Evolutionary conservation across 2,113 vertebrate species (phyloP), one percentile per base, ranked within the genome.

Genomic region (Burhinus bistriatus): DNA sequence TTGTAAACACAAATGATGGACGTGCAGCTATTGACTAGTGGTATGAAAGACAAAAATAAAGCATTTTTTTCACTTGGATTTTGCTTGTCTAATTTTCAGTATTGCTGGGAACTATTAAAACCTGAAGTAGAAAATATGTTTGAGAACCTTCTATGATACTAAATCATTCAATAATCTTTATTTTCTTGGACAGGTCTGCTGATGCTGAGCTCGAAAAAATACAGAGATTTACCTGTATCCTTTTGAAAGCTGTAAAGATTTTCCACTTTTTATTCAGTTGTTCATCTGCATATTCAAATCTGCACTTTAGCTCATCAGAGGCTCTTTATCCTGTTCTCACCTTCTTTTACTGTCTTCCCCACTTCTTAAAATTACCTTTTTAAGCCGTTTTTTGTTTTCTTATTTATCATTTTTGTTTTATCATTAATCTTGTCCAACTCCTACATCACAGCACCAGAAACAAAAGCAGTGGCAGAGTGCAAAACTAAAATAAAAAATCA

Each of bases 171-270:
- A 65, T 65, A 66, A 40, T n/a, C 32, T 92, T 66, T 77, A 45
- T 55, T 77, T 91, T 89, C 45, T 83, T 89, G 27, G 9, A 79
- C 62, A 98, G 98, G 98, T 98, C 96, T 91, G 97, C 97, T 85
- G 95, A 92, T 76, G 97, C 94, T 93, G 98, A 98, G 92, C 97
- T 98, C 16, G 18, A 98, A 94, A 98, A 98, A 96, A 98, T 98
- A 96, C 97, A 90, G 92, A 97, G 97, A 90, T 98, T 98, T 97
- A 98, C 98, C 66, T 97, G 98, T 98, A 98, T 98, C 98, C 97
- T 98, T 98, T 94, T 79, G 54, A 84, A 51, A 85, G 18, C 40
- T 40, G 15, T 64, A 21, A 78, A 59, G 15, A 21, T 51, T 78
- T 93, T 90, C 57, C 38, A 69, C 5, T 66, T 78, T 36, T 55